Evolutionary conservation across 2,888 invertebrate genomes (phyloP).

Genomic region (Parapristionchus giblindavisi): DNA sequence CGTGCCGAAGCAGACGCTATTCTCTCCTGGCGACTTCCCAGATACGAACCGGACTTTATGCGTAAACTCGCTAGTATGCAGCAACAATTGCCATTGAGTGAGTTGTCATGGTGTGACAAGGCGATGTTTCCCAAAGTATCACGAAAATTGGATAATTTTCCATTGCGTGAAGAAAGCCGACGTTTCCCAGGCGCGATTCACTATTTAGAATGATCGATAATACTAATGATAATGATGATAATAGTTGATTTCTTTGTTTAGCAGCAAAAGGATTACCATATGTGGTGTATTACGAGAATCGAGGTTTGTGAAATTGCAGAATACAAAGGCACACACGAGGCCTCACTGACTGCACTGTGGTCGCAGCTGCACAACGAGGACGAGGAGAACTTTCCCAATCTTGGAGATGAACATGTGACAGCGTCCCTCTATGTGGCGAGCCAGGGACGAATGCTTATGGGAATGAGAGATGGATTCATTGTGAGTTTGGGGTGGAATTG

Average conservation of each 20-base stretch:
- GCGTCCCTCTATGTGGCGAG: constrained; percentile 88
- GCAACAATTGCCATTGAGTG: constrained; percentile 50
- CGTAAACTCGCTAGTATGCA: constrained; percentile 43
- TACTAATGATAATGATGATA: too few species aligned
- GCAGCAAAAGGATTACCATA: too few species aligned
- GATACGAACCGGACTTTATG: constrained; percentile 54
- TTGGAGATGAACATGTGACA: constrained; percentile 43
- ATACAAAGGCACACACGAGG: constrained; percentile 56
- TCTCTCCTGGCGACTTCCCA: constrained; percentile 53
- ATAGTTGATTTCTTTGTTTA: too few species aligned
- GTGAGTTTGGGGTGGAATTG: too few species aligned
- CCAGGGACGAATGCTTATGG: constrained; percentile 91
- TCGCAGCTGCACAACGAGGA: constrained; percentile 42
- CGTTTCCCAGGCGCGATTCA: too few species aligned
- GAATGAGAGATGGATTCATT: constrained; percentile 92
- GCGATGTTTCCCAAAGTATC: too few species aligned
- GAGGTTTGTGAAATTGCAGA: constrained; percentile 41
- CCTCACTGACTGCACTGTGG: constrained; percentile 54
- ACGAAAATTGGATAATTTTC: too few species aligned
- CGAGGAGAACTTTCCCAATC: constrained; percentile 38
- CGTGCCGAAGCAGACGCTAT: constrained; percentile 37
- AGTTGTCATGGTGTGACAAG: too few species aligned
- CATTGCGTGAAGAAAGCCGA: too few species aligned
- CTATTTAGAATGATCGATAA: too few species aligned
- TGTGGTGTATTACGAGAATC: too few species aligned